A percentile compares a stretch with the other conserved stretches of the same genome.
Evolutionary conservation across 1,140 invertebrate species (phyloP).

Genomic region (Zaprionus africanus): DNA sequence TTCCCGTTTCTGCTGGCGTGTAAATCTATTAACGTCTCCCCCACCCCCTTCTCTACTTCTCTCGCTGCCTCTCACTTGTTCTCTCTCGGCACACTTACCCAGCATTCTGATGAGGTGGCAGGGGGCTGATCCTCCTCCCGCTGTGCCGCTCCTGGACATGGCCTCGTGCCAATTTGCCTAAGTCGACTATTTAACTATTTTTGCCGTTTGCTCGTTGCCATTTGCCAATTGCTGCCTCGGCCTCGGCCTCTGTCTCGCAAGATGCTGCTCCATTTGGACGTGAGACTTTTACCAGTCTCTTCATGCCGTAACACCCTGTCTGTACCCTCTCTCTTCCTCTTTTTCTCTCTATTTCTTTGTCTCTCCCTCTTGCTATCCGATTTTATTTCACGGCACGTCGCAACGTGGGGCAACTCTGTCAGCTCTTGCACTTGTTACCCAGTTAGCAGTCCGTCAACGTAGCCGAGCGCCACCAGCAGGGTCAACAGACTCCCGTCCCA

Average conservation of each 20-base stretch:
- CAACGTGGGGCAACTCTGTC: slow-evolving; percentile 2
- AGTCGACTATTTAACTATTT: slow-evolving; percentile 78
- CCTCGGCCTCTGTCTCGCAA: background rate
- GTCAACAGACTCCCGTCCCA: slow-evolving; percentile 36
- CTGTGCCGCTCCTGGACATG: slow-evolving; percentile 40
- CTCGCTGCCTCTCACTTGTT: slow-evolving; percentile 30
- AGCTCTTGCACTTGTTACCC: slow-evolving; percentile 26
- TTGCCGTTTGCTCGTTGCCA: slow-evolving; percentile 43
- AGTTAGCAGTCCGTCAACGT: slow-evolving; percentile 47
- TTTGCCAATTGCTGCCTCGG: slow-evolving; percentile 8
- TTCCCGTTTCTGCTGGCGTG: slow-evolving; percentile 64
- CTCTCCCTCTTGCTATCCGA: slow-evolving; percentile 4
- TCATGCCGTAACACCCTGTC: background rate
- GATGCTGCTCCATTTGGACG: slow-evolving; percentile 60
- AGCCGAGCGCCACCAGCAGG: slow-evolving; percentile 37
- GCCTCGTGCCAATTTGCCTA: slow-evolving; percentile 70
- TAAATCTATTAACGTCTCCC: slow-evolving; percentile 71
- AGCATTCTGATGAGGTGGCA: background rate
- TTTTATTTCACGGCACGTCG: slow-evolving; percentile 61
- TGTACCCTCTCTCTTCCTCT: background rate
- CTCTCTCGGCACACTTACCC: slow-evolving; percentile 52
- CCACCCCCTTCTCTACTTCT: slow-evolving; percentile 51
- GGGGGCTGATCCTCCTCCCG: background rate
- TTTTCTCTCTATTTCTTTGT: background rate
- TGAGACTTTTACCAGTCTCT: slow-evolving; percentile 10